A percentile compares a stretch with the other conserved stretches of the same genome.
Conservation (phyloP, 35 echinoderm and acorn worm species). For the Acanthaster planci region DNA sequence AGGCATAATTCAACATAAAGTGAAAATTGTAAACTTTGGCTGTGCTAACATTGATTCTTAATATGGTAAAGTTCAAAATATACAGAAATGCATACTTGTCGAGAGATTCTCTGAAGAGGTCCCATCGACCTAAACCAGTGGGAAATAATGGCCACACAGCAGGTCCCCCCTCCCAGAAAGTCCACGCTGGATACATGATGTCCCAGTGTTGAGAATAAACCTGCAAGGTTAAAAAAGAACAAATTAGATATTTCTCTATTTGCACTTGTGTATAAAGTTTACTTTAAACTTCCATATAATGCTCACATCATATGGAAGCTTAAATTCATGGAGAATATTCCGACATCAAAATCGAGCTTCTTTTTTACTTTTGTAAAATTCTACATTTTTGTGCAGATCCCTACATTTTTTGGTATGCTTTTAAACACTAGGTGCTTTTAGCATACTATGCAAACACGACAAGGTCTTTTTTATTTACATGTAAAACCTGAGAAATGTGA, state of each 20-base stretch:
- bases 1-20: no score
- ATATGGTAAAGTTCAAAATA: not conserved
- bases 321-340: no score
- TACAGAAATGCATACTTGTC: conserved; percentile 64
- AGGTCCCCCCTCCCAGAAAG: conserved; percentile 98
- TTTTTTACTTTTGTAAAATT: no score
- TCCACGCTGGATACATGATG: conserved; percentile 99
- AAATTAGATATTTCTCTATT: no score
- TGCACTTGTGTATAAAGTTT: not conserved
- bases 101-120: conserved; percentile 85
- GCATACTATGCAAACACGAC: no score
- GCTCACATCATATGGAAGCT: not conserved
- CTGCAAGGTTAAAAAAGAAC: conserved; percentile 17
- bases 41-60: not conserved
- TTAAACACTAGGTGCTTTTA: no score
- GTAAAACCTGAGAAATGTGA: no score
- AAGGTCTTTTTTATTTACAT: no score
- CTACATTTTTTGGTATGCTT: no score
- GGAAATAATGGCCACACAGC: conserved; percentile 99
- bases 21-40: no score
- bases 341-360: no score
- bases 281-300: not conserved
- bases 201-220: conserved; percentile 78
- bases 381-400: no score
- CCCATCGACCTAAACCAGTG: conserved; percentile 93